Conservation (phyloP, 2,888 invertebrate species). For the Perizoma affinitatum region DNA sequence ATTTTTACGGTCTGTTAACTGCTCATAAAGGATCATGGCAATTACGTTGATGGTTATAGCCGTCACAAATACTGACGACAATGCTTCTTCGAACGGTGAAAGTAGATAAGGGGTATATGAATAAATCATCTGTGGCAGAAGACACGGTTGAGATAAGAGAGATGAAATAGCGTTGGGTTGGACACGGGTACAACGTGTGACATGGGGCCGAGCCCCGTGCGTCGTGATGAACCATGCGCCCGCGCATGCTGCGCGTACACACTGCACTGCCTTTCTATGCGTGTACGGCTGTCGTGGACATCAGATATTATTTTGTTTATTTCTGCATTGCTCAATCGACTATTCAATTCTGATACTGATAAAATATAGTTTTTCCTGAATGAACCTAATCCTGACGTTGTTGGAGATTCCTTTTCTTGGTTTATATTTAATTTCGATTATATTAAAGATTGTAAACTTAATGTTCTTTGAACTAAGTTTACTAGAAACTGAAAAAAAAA, state of each 20-base stretch:
- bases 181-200: constrained; percentile 63
- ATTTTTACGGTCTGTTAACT: constrained; percentile 41
- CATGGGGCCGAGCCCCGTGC: constrained; percentile 41
- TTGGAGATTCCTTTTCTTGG: too few species aligned
- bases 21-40: constrained; percentile 41
- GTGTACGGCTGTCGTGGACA: constrained; percentile 17
- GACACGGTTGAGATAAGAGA: constrained; percentile 70
- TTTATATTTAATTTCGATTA: too few species aligned
- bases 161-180: constrained; percentile 65
- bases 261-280: constrained; percentile 36
- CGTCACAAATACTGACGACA: constrained; percentile 64
- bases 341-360: background rate
- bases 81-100: constrained; percentile 66
- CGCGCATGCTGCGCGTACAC: constrained; percentile 51
- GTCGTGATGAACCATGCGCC: constrained; percentile 49
- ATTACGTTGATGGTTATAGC: constrained; percentile 59
- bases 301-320: constrained; percentile 22
- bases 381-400: too few species aligned
- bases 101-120: constrained; percentile 58
- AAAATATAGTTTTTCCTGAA: too few species aligned
- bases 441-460: too few species aligned
- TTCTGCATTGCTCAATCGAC: constrained; percentile 6
- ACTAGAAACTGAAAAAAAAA: background rate
- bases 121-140: constrained; percentile 71
- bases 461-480: too few species aligned